These are phyloP conservation scores for Lordiphosa clarofinis DNA, from an alignment of 1,140 invertebrate genomes.

Conservation along the genomic window DNA sequence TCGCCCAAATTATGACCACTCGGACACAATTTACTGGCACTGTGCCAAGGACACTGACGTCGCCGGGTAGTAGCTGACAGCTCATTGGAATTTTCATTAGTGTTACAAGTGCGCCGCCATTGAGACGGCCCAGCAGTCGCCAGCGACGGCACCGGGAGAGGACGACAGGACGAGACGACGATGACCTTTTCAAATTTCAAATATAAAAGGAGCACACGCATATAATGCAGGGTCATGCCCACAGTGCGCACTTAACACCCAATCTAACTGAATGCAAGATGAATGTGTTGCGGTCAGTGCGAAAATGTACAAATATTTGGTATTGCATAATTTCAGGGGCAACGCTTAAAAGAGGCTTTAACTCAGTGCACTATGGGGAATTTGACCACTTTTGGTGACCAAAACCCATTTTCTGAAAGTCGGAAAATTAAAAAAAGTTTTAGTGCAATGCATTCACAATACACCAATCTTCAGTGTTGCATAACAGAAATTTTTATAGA, in stretches of 20 bases:
- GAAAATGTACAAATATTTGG: slow-evolving; percentile 35
- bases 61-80: slow-evolving; percentile 46
- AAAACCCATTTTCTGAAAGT: no score
- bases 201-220: slow-evolving; percentile 22
- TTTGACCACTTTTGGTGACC: no score
- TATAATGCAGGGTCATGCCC: slow-evolving; percentile 11
- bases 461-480: no score
- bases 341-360: slow-evolving; percentile 15
- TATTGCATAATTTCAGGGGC: slow-evolving; percentile 40
- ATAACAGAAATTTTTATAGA: no score
- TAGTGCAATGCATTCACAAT: no score
- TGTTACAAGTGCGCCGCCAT: slow-evolving; percentile 71
- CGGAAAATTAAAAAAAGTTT: no score
- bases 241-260: slow-evolving; percentile 3
- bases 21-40: slow-evolving; percentile 66
- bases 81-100: slow-evolving; percentile 74
- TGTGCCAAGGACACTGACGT: slow-evolving; percentile 58
- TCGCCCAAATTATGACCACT: slow-evolving; percentile 65
- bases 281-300: slow-evolving; percentile 48
- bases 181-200: slow-evolving; percentile 48
- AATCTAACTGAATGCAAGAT: slow-evolving; percentile 35
- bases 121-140: slow-evolving; percentile 46
- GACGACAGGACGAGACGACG: slow-evolving; percentile 19
- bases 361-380: no score
- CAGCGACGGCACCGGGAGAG: slow-evolving; percentile 2